Percentiles rank a stretch among this genome's conserved stretches.
These are phyloP conservation scores for Keiferia lycopersicella DNA, from an alignment of 2,888 invertebrate species.

Conservation along the genomic window DNA sequence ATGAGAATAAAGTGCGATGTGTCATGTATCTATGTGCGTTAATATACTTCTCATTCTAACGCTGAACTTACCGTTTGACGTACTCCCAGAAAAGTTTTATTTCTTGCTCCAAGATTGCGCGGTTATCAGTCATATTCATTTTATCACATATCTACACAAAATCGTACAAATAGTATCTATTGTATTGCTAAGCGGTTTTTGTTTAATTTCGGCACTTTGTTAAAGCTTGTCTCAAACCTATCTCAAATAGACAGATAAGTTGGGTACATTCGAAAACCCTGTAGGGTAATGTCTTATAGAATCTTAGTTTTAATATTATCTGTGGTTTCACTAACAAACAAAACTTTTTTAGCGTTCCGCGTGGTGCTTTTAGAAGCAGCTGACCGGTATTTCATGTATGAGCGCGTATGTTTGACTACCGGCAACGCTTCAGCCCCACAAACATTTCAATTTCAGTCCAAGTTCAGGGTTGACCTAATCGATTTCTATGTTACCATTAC, in stretches of 20 bases:
- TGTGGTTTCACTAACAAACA: no score
- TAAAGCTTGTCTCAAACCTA: background rate
- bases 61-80: conserved; percentile 71
- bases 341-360: background rate
- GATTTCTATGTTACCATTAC: conserved; percentile 43
- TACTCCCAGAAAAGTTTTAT: conserved; percentile 75
- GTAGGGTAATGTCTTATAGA: no score
- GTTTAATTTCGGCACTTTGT: background rate
- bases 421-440: conserved; percentile 48
- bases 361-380: conserved; percentile 29
- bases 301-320: no score
- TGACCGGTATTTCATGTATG: conserved; percentile 44
- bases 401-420: conserved; percentile 50
- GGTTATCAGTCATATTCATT: conserved; percentile 12
- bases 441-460: conserved; percentile 45
- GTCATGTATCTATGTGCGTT: no score
- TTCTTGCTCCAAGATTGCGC: conserved; percentile 56
- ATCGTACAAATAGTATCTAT: background rate
- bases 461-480: conserved; percentile 75
- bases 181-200: background rate
- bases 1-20: no score
- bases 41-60: no score
- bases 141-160: background rate
- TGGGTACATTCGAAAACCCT: no score
- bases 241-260: no score